Conservation (phyloP, 2,113 vertebrate species). For the Pseudorhombus dupliciocellatus region DNA sequence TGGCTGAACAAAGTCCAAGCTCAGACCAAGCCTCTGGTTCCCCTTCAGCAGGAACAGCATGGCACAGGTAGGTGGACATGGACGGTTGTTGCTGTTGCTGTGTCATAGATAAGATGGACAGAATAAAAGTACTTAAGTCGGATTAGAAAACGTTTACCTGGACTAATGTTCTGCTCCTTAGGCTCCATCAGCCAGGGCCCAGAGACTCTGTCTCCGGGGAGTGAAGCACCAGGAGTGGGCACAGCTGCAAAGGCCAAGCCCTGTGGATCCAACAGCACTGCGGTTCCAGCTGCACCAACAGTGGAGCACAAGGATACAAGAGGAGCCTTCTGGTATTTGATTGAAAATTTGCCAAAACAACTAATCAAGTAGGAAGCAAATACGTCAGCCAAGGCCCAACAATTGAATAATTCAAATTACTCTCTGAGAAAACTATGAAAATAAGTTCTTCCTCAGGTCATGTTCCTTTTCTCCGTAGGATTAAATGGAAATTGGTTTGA, state of each 20-base stretch:
- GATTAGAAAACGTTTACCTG: conserved; percentile 13
- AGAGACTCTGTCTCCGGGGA: conserved; percentile 64
- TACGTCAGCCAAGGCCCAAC: no score
- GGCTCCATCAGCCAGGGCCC: conserved; percentile 62
- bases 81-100: background rate
- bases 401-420: no score
- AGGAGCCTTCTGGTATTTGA: conserved; percentile 58
- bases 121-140: background rate
- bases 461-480: no score
- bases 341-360: background rate
- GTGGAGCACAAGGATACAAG: conserved; percentile 69
- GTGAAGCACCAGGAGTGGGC: conserved; percentile 52
- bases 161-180: conserved; percentile 42
- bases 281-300: conserved; percentile 42
- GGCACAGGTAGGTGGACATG: conserved; percentile 77
- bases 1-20: conserved; percentile 97
- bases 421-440: no score
- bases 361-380: background rate
- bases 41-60: conserved; percentile 87
- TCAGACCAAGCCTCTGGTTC: conserved; percentile 92
- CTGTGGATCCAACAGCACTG: conserved; percentile 58
- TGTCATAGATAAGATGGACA: background rate
- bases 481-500: no score
- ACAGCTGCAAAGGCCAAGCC: conserved; percentile 84
- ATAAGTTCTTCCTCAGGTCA: no score